Base-by-base conservation (phyloP, 2,113 vertebrate species). In the Anoura caudifer region DNA sequence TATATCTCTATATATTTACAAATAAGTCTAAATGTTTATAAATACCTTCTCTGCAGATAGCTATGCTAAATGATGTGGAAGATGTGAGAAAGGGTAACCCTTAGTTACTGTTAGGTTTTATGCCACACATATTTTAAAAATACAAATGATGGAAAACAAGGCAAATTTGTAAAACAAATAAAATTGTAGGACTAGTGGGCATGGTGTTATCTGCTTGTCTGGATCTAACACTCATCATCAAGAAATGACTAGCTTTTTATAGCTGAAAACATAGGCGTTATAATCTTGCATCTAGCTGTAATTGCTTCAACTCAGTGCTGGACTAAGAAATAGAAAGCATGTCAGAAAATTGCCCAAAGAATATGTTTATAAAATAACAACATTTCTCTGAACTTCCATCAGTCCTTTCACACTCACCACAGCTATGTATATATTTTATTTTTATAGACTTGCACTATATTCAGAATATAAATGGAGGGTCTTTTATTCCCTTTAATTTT, bases 181-280 rank as follows among this genome's bases (percentile, higher is more conserved):
- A 91, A 95, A 95, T 91, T 69, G 59, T 75, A 76, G n/a, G 50
- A 87, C 47, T 72, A 70, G 54, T 80, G 31, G 50, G 45, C 22
- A 7, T 82, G 20, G 22, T 75, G 20, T 56, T 94, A 77, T 70
- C 36, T 93, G 47, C 89, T 95, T 95, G 54, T 94, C 77, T 56
- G 67, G 47, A 89, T 73, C 38, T 89, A 94, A 79, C 77, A 89
- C 59, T 90, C 69, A 84, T 95, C 75, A 69, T 56, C 87, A 90
- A 95, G 73, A 88, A 97, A 93, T 89, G 80, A 91, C 86, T 96
- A 82, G 31, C 13, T 96, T 94, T 92, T 59, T 82, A 73, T 95
- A 90, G 20, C 50, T 96, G 72, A 87, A 83, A 94, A n/a, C n/a
- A 41, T 80, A 87, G 81, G 70, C 81, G 76, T 87, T 77, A 94